Evolutionary conservation across 1,140 invertebrate species (phyloP).

Genomic region (Drosophila ananassae): DNA sequence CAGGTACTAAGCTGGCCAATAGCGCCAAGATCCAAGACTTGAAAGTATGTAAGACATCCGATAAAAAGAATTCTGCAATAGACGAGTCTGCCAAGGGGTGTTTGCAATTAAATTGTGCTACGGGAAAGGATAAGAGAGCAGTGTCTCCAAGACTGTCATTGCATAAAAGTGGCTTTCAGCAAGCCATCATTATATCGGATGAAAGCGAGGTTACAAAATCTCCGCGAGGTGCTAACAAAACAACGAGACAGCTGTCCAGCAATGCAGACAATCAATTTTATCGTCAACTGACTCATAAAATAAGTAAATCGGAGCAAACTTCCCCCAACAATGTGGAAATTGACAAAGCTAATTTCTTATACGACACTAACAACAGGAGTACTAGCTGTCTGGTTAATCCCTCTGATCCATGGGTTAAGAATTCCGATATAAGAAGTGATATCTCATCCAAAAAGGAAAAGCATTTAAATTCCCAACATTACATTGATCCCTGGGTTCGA

Average conservation of each 20-base stretch:
- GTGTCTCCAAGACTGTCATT: conserved; percentile 30
- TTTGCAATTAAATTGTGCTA: conserved; percentile 26
- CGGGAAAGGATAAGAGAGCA: conserved; percentile 24
- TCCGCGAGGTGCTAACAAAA: conserved; percentile 11
- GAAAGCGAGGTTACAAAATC: conserved; percentile 37
- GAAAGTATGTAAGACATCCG: conserved; percentile 8
- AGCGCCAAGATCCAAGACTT: conserved; percentile 8
- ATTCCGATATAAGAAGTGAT: conserved; percentile 40
- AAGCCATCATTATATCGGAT: conserved; percentile 45
- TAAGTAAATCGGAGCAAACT: conserved; percentile 76
- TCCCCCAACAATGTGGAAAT: conserved; percentile 78
- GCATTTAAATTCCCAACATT: conserved; percentile 26
- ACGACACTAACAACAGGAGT: conserved; percentile 67
- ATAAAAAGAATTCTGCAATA: conserved; percentile 4
- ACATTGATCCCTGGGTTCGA: conserved; percentile 69
- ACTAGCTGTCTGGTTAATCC: conserved; percentile 74
- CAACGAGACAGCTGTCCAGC: conserved; percentile 9
- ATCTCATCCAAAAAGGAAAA: conserved; percentile 13
- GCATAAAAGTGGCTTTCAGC: conserved; percentile 38
- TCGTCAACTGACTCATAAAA: conserved; percentile 47
- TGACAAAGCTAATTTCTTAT: conserved; percentile 56
- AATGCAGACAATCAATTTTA: conserved; percentile 58
- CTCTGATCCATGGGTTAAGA: conserved; percentile 83
- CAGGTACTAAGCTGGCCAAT: conserved; percentile 7
- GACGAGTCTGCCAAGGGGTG: conserved; percentile 15